Evolutionary conservation across 2,113 vertebrate genomes (phyloP).

Genomic region (Zosterops pallidus): DNA sequence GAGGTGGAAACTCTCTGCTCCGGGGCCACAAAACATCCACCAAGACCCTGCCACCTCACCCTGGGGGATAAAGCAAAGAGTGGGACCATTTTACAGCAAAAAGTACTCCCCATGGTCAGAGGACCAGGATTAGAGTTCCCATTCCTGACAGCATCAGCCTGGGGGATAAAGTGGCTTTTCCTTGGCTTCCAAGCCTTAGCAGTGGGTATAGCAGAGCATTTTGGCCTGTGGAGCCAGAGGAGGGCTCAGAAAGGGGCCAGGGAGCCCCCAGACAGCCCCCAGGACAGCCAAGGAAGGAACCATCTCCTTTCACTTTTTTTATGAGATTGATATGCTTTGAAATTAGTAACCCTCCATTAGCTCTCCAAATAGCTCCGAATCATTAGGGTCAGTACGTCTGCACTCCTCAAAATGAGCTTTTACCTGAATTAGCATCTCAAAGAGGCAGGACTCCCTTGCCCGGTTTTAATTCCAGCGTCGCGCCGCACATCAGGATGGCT

Average conservation of each 20-base stretch:
- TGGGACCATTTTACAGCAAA: not conserved
- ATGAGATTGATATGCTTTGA: not conserved
- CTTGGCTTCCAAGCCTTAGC: not conserved
- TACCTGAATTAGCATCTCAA: slow-evolving; percentile 69
- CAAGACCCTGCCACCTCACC: not conserved
- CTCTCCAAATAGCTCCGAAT: slow-evolving; percentile 51
- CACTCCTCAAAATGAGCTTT: slow-evolving; percentile 59
- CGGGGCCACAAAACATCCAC: not conserved
- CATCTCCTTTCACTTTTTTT: not conserved
- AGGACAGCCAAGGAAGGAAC: not conserved
- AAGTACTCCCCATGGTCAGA: not conserved
- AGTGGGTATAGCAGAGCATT: not conserved
- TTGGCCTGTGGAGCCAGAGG: fast-evolving
- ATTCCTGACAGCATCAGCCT: not conserved
- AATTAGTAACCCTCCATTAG: slow-evolving; percentile 58
- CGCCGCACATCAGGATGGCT: slow-evolving; percentile 42
- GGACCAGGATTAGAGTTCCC: not conserved
- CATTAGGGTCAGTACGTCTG: slow-evolving; percentile 40
- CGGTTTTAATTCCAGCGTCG: not conserved
- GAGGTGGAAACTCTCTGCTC: not conserved
- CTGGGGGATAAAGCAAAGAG: not conserved
- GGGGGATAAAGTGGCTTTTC: not conserved
- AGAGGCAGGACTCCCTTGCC: slow-evolving; percentile 34
- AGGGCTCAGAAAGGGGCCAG: fast-evolving
- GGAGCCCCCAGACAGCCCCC: not conserved